These are phyloP conservation scores for Callopanchax toddi DNA, from an alignment of 2,113 vertebrate species.

Conservation along the genomic window DNA sequence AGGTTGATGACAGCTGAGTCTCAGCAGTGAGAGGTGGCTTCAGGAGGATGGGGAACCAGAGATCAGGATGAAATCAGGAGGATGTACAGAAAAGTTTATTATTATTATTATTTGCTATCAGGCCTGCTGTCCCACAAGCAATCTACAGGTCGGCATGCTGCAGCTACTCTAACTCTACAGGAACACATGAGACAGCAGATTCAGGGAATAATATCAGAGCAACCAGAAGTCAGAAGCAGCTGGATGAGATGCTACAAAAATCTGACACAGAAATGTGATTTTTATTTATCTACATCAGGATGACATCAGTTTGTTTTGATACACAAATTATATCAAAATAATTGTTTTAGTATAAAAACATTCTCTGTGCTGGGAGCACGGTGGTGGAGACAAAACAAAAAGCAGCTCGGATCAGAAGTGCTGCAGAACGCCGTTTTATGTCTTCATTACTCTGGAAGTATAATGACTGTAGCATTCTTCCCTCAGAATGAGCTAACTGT, in stretches of 20 bases:
- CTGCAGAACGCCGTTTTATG: slow-evolving; percentile 12
- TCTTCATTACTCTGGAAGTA: slow-evolving; percentile 3
- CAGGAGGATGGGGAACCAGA: slow-evolving; percentile 24
- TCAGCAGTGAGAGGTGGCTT: slow-evolving; percentile 3
- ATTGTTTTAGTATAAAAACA: slow-evolving; percentile 35
- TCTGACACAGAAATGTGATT: not conserved
- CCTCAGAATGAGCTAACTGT: not conserved
- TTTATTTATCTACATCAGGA: not conserved
- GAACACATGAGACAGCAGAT: slow-evolving; percentile 42
- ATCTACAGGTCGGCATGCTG: slow-evolving; percentile 66
- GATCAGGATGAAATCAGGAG: slow-evolving; percentile 32
- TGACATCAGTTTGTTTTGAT: slow-evolving; percentile 6
- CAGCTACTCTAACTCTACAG: slow-evolving; percentile 38
- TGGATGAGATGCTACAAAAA: slow-evolving; percentile 52
- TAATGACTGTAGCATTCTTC: not conserved
- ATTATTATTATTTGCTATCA: slow-evolving; percentile 27
- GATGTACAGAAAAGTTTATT: slow-evolving; percentile 41
- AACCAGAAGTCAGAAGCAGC: slow-evolving; percentile 18
- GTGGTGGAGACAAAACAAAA: slow-evolving; percentile 19
- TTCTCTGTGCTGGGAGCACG: slow-evolving; percentile 36
- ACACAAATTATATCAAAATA: slow-evolving; percentile 17
- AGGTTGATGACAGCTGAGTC: not conserved
- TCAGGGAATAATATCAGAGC: slow-evolving; percentile 40
- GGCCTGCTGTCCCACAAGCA: slow-evolving; percentile 54
- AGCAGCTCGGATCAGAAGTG: not conserved